phyloP scores from a whole-genome alignment of 1,140 invertebrate genomes.

The Panonychus citri region DNA sequence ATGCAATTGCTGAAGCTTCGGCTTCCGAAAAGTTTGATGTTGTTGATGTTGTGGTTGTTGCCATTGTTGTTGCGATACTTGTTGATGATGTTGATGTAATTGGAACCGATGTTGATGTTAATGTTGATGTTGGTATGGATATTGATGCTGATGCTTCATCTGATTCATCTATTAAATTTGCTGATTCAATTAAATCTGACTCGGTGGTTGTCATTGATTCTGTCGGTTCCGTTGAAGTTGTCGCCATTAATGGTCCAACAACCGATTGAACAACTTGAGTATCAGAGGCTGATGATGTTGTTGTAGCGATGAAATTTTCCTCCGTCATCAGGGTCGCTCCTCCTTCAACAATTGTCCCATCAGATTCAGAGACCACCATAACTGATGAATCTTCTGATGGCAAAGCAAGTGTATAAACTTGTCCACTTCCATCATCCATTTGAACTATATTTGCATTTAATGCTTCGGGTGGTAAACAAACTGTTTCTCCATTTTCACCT shows the following conservation, averaged over 20 bases:
- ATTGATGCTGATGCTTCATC: not conserved
- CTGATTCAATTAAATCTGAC: not conserved
- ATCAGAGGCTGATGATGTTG: not conserved
- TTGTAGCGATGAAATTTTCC: not conserved
- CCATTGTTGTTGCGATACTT: not conserved
- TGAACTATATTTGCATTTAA: not conserved
- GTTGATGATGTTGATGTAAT: not conserved
- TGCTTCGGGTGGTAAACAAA: constrained; percentile 4
- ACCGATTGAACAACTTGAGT: constrained; percentile 7
- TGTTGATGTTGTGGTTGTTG: not conserved
- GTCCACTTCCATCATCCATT: not conserved
- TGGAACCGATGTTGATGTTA: no score
- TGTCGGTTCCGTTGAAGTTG: no score
- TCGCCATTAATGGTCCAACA: not conserved
- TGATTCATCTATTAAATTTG: not conserved
- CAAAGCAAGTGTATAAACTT: constrained; percentile 1
- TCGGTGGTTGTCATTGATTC: not conserved
- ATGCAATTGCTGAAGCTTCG: no score
- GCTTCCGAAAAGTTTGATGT: not conserved
- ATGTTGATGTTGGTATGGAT: no score
- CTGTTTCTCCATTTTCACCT: constrained; percentile 6
- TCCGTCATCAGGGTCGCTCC: not conserved
- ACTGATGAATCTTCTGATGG: not conserved
- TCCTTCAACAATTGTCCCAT: no score
- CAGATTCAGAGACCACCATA: not conserved